Evolutionary conservation across 1,140 invertebrate species (phyloP), one percentile per base, ranked within the genome.

Genomic region (Trichonephila inaurata): DNA sequence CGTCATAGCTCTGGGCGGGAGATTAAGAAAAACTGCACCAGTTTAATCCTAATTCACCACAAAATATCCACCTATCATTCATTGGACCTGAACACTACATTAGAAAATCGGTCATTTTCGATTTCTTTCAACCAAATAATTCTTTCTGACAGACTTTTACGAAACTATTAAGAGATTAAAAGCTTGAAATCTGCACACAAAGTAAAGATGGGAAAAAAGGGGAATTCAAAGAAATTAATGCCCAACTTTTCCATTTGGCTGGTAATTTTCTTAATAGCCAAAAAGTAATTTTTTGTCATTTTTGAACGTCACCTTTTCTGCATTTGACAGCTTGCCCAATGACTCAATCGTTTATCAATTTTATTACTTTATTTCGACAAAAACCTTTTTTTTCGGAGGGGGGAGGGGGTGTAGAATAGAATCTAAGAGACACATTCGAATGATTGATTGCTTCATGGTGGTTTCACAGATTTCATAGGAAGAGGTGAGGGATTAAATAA

Each of bases 211-310:
- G 24, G 6, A 8, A 62, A n/a, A 18, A 61, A 21, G n/a, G 18
- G 1, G 19, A 61, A 33, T 28, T 51, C 51, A 86, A 86, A 87
- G 24, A 87, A 58, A 64, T 87, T 62, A 87, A 87, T 40, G 61
- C 19, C 61, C 24, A 64, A 87, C 19, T 64, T 62, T 87, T 87
- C n/a, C 61, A 21, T 33, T 64, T 87, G 85, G 28, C 33, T 87
- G 60, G 85, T 64, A 87, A 64, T 87, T 87, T 87, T 64, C 85
- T 64, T 87, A 87, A 44, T 87, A 64, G 61, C 60, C n/a, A 1
- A 62, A 19, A 21, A 64, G 85, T 62, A 87, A 62, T 62, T 86
- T 87, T 87, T 87, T 62, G 60, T 24, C 85, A 12, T 87, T 19
- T n/a, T 33, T 72, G 24, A 33, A 33, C 8, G 10, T 24, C n/a